Conservation (phyloP, 2,888 invertebrate species). For the Ephialtes manifestator region DNA sequence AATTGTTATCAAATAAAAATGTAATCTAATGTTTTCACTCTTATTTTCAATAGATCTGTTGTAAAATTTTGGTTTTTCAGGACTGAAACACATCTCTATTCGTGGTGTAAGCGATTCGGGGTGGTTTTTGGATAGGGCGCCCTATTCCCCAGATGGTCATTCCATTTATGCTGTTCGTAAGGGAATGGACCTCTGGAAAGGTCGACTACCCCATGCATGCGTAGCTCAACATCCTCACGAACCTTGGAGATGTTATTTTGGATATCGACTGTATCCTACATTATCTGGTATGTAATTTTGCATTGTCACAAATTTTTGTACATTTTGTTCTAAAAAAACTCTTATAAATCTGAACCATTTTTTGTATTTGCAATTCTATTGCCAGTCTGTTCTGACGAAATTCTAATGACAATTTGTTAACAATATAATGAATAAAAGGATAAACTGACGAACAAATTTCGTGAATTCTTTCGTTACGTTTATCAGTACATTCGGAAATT, state of each 20-base stretch:
- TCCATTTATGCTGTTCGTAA: conserved; percentile 90
- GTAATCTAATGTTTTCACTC: neutral
- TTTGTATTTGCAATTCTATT: no score
- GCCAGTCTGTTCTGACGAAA: no score
- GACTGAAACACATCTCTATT: conserved; percentile 89
- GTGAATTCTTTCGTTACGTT: no score
- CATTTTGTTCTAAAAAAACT: no score
- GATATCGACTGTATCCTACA: conserved; percentile 95
- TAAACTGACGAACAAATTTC: no score
- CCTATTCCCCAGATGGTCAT: conserved; percentile 89
- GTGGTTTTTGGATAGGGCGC: conserved; percentile 96
- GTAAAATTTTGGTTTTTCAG: conserved; percentile 57
- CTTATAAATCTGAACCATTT: no score
- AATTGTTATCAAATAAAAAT: neutral
- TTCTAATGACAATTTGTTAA: no score
- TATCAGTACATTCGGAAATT: no score
- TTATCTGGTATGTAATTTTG: conserved; percentile 89
- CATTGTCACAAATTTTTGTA: neutral
- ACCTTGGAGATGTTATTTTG: conserved; percentile 97
- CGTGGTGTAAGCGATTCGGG: conserved; percentile 97
- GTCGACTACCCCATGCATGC: conserved; percentile 93
- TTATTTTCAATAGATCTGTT: neutral
- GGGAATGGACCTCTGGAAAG: conserved; percentile 93
- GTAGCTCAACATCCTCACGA: conserved; percentile 90
- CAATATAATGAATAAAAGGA: no score